phyloP scores from a whole-genome alignment of 2,797 vertebrate genomes.

The Hapalemur alaotrensis region DNA sequence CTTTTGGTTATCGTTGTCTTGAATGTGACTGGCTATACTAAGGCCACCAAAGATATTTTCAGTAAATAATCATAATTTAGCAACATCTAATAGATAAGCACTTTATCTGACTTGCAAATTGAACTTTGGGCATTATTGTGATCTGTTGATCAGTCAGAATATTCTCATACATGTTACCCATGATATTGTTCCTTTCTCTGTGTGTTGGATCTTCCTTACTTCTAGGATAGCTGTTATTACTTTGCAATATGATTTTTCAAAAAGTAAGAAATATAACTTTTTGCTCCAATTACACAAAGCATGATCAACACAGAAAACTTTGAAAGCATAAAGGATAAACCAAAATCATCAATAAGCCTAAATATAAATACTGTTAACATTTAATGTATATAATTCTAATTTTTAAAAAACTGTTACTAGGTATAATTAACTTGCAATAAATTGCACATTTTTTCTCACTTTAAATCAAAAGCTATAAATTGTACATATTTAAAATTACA shows the following conservation, averaged over 20 bases:
- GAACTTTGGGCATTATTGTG: neutral
- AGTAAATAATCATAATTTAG: neutral
- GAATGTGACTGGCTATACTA: neutral
- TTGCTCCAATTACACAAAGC: slow-evolving; percentile 28
- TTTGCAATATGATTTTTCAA: neutral
- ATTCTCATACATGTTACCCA: neutral
- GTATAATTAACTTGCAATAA: neutral
- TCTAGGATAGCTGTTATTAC: neutral
- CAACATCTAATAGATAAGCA: neutral
- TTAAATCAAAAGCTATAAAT: neutral
- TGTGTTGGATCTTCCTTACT: neutral
- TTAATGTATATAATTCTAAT: neutral
- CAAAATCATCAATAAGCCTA: neutral
- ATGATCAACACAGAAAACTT: neutral
- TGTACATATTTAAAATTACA: neutral
- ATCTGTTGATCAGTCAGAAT: neutral
- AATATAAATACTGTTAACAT: neutral
- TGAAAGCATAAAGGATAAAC: neutral
- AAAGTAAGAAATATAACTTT: neutral
- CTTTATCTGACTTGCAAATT: neutral
- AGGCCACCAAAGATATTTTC: neutral
- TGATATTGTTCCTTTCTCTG: neutral
- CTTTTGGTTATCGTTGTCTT: neutral
- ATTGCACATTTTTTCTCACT: neutral
- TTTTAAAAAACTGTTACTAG: neutral